Base-by-base conservation (phyloP, 2,888 invertebrate species). In the Galerucella pusilla region DNA sequence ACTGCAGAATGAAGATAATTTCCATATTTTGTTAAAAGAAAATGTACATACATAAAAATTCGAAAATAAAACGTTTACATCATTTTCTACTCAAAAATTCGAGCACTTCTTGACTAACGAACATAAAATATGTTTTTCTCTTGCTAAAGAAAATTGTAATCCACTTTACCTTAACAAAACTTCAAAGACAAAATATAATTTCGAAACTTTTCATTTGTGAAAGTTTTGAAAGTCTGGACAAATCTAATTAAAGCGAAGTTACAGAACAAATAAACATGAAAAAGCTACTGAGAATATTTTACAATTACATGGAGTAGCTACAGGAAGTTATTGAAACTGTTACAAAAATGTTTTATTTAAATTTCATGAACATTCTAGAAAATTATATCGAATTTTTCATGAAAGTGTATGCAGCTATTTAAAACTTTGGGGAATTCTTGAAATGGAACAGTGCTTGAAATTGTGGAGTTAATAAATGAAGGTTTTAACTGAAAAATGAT, bases 141-240 rank as follows among this genome's bases (percentile, higher is more conserved):
- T 54, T 60, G 35, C 45, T 5, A 49, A 57, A 71, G 60, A 67
- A 67, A 72, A 72, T 72, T 59, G 60, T 72, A 72, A 66, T 66
- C 54, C 60, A 66, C 65, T 71, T 71, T 66, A 72, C 72, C 60
- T 72, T 60, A 59, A 45, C 10, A 20, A n/a, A 60, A 72, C 59
- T 67, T 72, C 67, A 66, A 72, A 72, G 46, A 59, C 60, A 72
- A 66, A 66, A 72, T 72, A 72, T 66, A 72, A 66, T 72, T 66
- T 66, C 52, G 60, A 60, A 72, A 67, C 66, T 72, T 72, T 72
- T 66, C 66, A 72, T 72, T 72, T 72, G 66, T 66, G 63, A 66
- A 72, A 72, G 49, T 72, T 69, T 35, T 46, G 12, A 71, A 71
- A 57, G 54, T 42, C 57, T 20, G 20, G 64, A 57, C 46, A 60